Conservation (phyloP, 1,140 invertebrate species). For the Megalonaias nervosa region DNA sequence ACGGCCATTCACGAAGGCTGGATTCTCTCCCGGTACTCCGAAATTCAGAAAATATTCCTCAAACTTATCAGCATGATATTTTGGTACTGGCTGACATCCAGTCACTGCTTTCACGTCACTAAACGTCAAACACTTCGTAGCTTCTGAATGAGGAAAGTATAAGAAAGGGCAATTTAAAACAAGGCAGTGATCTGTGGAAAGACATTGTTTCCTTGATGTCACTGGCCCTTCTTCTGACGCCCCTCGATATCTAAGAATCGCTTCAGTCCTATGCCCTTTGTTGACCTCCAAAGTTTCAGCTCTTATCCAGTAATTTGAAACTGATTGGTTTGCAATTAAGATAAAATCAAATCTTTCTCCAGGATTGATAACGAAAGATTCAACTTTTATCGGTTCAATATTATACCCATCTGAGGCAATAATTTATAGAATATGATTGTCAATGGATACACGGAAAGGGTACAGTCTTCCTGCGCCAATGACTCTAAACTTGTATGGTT, state of each 20-base stretch:
- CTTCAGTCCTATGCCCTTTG: conserved; percentile 73
- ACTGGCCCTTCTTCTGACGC: not conserved
- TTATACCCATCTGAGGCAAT: conserved; percentile 87
- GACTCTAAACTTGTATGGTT: conserved; percentile 46
- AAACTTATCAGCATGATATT: not conserved
- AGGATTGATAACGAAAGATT: conserved; percentile 54
- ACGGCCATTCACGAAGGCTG: conserved; percentile 28
- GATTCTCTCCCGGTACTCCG: conserved; percentile 16
- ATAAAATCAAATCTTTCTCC: conserved; percentile 91
- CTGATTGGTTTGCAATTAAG: conserved; percentile 77
- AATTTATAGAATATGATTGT: conserved; percentile 82
- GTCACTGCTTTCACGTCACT: conserved; percentile 13
- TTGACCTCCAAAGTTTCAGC: conserved; percentile 69
- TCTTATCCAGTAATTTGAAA: conserved; percentile 86
- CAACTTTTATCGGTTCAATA: conserved; percentile 78
- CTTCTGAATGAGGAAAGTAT: conserved; percentile 9
- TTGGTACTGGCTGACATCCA: not conserved
- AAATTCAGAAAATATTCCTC: conserved; percentile 25
- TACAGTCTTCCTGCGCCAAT: conserved; percentile 48
- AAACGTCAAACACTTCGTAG: conserved; percentile 32
- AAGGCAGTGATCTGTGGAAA: conserved; percentile 3
- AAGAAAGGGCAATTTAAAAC: conserved; percentile 34
- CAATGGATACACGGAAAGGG: conserved; percentile 78
- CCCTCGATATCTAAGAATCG: conserved; percentile 83
- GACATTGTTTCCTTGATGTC: not conserved